Conservation (phyloP, 2,888 invertebrate species). For the Paralinhomoeus sp. region DNA sequence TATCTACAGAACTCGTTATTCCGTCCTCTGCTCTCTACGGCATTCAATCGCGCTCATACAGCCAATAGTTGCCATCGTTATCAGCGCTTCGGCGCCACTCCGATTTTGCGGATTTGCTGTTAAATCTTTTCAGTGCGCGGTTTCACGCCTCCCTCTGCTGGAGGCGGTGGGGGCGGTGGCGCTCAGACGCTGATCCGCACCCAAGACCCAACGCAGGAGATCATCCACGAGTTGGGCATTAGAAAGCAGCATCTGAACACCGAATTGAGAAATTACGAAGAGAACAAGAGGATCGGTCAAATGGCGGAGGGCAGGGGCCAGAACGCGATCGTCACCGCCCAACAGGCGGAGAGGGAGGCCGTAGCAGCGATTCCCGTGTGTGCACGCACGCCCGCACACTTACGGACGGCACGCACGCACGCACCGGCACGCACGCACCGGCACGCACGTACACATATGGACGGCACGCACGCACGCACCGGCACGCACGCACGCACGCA, state of each 20-base stretch:
- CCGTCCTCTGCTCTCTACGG: no score
- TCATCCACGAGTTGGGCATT: slow-evolving; percentile 51
- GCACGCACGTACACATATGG: no score
- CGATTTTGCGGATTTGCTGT: neutral
- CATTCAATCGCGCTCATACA: no score
- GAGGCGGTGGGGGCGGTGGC: no score
- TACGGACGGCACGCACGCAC: no score
- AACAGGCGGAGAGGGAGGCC: no score
- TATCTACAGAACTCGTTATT: no score
- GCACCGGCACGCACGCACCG: no score
- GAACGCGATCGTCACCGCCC: slow-evolving; percentile 7
- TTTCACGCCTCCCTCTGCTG: slow-evolving; percentile 28
- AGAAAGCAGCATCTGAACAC: slow-evolving; percentile 53
- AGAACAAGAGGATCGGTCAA: slow-evolving; percentile 32
- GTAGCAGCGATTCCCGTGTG: no score
- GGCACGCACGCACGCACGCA: no score
- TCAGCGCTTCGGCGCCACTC: neutral
- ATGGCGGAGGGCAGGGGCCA: slow-evolving; percentile 7
- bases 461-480: no score
- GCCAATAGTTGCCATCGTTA: no score
- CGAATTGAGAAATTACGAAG: slow-evolving; percentile 37
- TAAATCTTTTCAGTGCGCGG: slow-evolving; percentile 26
- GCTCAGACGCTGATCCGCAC: slow-evolving; percentile 35
- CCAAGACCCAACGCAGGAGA: slow-evolving; percentile 41
- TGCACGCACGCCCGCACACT: slow-evolving; percentile 1